phyloP scores from a whole-genome alignment of 2,113 vertebrate genomes.

The Rattus norvegicus region GRCr8 NC_086031.1:63816501-63817000 shows the following conservation, averaged over 20 bases:
- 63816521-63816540: neutral
- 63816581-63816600: neutral
- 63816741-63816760: neutral
- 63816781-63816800: constrained; percentile 1
- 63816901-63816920: constrained; percentile 59
- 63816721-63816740: neutral
- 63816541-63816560: constrained; percentile 1
- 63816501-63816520: neutral
- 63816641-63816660: neutral
- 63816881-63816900: constrained; percentile 65
- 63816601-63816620: neutral
- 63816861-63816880: neutral
- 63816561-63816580: neutral
- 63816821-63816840: constrained; percentile 23
- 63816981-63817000: constrained; percentile 65
- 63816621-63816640: neutral
- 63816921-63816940: constrained; percentile 67
- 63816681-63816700: neutral
- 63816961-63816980: constrained; percentile 60
- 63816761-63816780: neutral
- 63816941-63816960: constrained; percentile 58
- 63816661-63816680: neutral
- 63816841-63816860: neutral
- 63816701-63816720: neutral
- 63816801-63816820: neutral